A percentile compares a stretch with the other conserved stretches of the same genome.
phyloP scores from a whole-genome alignment of 2,888 invertebrate genomes.

The Caprella mutica region DNA sequence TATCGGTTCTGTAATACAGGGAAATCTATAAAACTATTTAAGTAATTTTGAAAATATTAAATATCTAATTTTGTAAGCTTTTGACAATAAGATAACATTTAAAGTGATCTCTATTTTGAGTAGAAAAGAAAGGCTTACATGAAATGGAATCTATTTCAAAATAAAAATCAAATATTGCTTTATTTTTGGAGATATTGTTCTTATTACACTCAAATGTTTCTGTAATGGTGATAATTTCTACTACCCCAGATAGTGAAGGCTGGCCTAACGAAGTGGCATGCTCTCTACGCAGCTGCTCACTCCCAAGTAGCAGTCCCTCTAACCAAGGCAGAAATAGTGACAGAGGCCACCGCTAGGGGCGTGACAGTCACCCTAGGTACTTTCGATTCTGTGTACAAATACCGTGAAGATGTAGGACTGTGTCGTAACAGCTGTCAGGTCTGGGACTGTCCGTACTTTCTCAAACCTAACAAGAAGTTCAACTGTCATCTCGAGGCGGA shows the following conservation, averaged over 20 bases:
- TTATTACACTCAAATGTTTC: no score
- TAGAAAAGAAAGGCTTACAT: no score
- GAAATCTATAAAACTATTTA: no score
- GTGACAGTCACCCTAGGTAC: conserved; percentile 16
- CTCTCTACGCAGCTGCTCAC: neutral
- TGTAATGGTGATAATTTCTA: no score
- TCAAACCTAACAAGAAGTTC: conserved; percentile 13
- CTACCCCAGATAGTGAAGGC: neutral
- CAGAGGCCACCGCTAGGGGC: conserved; percentile 3
- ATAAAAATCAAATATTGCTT: no score
- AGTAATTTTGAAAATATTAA: no score
- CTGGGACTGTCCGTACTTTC: conserved; percentile 18
- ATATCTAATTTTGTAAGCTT: no score
- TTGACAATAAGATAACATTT: no score
- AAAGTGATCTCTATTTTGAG: no score
- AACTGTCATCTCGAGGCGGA: conserved; percentile 20
- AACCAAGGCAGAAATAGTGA: conserved; percentile 7
- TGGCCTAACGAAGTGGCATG: neutral
- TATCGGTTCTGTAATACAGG: no score
- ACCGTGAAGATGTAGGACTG: conserved; percentile 11
- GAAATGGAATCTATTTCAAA: no score
- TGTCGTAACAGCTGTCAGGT: conserved; percentile 23
- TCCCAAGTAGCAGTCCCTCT: conserved; percentile 16
- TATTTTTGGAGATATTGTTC: no score
- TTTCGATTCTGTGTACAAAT: conserved; percentile 17